Evolutionary conservation across 2,797 vertebrate species (phyloP).

Genomic region (Thripadectes ignobilis): DNA sequence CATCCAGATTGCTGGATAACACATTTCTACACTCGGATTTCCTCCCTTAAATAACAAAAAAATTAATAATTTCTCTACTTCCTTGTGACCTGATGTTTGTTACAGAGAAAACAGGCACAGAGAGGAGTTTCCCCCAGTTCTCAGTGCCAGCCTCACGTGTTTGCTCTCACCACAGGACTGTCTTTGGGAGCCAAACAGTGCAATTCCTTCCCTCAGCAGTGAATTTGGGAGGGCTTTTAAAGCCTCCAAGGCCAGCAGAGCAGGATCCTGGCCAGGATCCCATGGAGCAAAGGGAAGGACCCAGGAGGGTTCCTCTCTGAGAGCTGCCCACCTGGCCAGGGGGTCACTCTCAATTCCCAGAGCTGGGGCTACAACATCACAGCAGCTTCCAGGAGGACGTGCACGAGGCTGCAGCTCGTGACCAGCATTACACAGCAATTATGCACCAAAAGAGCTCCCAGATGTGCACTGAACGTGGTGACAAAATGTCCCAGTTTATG

Average conservation of each 20-base stretch:
- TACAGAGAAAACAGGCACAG: not conserved
- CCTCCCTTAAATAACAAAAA: not conserved
- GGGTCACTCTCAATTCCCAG: not conserved
- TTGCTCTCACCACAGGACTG: not conserved
- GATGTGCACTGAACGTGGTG: constrained; percentile 17
- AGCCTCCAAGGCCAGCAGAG: not conserved
- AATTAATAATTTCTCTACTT: not conserved
- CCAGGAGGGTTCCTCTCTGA: not conserved
- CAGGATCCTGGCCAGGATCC: not conserved
- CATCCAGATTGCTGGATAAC: not conserved
- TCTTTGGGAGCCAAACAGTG: not conserved
- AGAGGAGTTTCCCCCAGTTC: not conserved
- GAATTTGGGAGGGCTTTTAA: not conserved
- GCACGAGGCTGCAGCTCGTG: not conserved
- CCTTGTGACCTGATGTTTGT: not conserved
- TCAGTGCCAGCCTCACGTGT: fast-evolving
- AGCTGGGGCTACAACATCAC: not conserved
- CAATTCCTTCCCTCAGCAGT: not conserved
- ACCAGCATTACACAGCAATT: not conserved
- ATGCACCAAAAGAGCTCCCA: constrained; percentile 16
- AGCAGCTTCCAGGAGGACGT: not conserved
- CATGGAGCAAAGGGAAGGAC: not conserved
- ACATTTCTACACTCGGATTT: not conserved
- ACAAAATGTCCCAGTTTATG: constrained; percentile 11
- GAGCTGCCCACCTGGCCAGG: not conserved